Base-by-base conservation (phyloP, 2,888 invertebrate species). In the Noctua janthe region DNA sequence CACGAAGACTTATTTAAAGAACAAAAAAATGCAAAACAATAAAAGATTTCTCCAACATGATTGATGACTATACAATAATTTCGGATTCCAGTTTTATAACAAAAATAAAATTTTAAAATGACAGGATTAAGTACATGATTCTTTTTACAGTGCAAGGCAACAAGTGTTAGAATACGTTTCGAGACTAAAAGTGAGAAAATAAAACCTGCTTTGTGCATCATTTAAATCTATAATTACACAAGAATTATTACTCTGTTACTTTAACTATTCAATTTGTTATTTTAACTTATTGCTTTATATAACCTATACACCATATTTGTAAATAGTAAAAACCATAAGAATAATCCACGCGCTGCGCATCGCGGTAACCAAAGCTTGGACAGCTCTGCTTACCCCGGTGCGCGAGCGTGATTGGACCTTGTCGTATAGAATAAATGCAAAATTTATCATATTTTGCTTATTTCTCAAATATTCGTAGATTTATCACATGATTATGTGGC, bases 241-340 rank as follows among this genome's bases (percentile, higher is more conserved):
- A 80, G 62, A 71, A 77, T 84, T 77, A 88, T 87, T 88, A 89
- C 81, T 86, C 76, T 72, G 80, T 72, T 87, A 84, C 67, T 54
- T 87, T 72, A 73, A 86, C 84, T 86, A 87, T 78, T 87, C 62
- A 80, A 86, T 88, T 89, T 89, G 84, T 87, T 88, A 89, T 84
- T 71, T 78, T 86, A 87, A 76, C 81, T 89, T 88, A 88, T 89
- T 84, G 84, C 77, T 83, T 86, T 83, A 86, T 84, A 74, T 72
- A 84, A 80, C 81, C 78, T 89, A 86, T 81, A 82, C 78, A 82
- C 78, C 80, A 74, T 82, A 71, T 82, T 86, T 83, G 88, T 89
- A 88, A 82, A 84, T 84, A 77, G 78, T 88, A 81, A 82, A 88
- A 87, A 89, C 86, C 86, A 78, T 89, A 81, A 81, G 76, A 83